A percentile compares a stretch with the other conserved stretches of the same genome.
Conservation (phyloP, 2,797 vertebrate species). For the Anguilla obscura region DNA sequence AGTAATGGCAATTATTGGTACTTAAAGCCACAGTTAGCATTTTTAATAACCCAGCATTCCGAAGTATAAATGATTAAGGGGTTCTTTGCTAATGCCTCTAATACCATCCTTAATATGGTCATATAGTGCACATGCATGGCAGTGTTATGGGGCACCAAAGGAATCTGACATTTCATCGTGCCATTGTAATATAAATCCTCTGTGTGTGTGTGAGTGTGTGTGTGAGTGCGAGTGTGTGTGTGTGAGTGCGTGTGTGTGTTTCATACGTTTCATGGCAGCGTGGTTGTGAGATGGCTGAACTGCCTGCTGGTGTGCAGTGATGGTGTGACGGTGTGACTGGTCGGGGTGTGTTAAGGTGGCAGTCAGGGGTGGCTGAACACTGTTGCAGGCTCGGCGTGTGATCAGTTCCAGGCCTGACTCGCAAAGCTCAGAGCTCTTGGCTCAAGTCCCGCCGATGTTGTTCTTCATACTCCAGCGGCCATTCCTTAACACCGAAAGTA, state of each 20-base stretch:
- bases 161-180: slow-evolving; percentile 12
- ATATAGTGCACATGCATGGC: slow-evolving; percentile 22
- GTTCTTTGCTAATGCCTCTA: not conserved
- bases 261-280: not conserved
- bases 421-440: not conserved
- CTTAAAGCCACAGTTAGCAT: not conserved
- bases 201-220: slow-evolving; percentile 43
- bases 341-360: too few species aligned
- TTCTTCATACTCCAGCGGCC: slow-evolving; percentile 8
- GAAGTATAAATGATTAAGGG: not conserved
- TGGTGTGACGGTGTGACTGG: too few species aligned
- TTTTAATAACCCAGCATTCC: not conserved
- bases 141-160: slow-evolving; percentile 11
- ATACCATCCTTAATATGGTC: not conserved
- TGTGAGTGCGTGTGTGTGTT: slow-evolving; percentile 43
- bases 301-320: too few species aligned
- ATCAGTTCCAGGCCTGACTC: not conserved
- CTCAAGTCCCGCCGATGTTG: slow-evolving; percentile 19
- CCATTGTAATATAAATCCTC: slow-evolving; percentile 4
- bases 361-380: not conserved
- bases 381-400: not conserved
- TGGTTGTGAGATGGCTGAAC: too few species aligned
- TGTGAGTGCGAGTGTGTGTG: slow-evolving; percentile 38
- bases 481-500: slow-evolving; percentile 27
- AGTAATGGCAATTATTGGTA: not conserved